These are phyloP conservation scores for Coturnix japonica DNA, from an alignment of 2,113 vertebrate species.

Conservation along the genomic window DNA sequence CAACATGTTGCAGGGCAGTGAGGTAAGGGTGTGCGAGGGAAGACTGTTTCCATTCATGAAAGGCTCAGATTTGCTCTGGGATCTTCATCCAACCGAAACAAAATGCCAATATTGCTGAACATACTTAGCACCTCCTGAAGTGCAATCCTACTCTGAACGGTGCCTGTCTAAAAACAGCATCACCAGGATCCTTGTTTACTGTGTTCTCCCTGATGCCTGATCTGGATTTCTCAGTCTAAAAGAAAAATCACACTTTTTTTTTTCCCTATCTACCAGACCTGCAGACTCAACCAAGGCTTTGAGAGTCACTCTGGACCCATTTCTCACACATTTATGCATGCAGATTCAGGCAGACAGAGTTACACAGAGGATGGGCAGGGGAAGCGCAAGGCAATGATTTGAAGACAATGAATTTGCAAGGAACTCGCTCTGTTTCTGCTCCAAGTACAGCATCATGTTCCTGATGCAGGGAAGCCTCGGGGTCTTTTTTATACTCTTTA, in stretches of 20 bases:
- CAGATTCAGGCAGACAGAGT: neutral
- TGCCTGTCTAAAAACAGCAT: slow-evolving; percentile 46
- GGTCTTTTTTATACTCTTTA: neutral
- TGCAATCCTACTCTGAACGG: neutral
- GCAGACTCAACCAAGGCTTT: neutral
- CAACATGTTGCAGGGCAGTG: fast-evolving
- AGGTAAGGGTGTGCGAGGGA: neutral
- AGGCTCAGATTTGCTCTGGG: neutral
- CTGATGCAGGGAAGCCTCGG: neutral
- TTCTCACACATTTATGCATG: neutral
- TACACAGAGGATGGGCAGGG: neutral
- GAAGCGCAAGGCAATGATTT: neutral
- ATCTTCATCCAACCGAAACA: slow-evolving; percentile 8
- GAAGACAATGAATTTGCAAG: slow-evolving; percentile 20
- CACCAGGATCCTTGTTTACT: neutral
- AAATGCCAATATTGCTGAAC: slow-evolving; percentile 52
- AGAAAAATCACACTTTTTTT: neutral
- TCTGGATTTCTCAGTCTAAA: neutral
- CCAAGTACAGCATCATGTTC: neutral
- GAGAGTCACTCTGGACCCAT: neutral
- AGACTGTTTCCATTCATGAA: slow-evolving; percentile 13
- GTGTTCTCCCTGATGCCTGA: neutral
- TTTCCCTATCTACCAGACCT: neutral
- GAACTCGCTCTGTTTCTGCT: neutral
- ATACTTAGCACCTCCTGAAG: slow-evolving; percentile 50